A percentile compares a stretch with the other conserved stretches of the same genome.
Evolutionary conservation across 2,888 invertebrate genomes (phyloP).

Genomic region (Tigriopus californicus): DNA sequence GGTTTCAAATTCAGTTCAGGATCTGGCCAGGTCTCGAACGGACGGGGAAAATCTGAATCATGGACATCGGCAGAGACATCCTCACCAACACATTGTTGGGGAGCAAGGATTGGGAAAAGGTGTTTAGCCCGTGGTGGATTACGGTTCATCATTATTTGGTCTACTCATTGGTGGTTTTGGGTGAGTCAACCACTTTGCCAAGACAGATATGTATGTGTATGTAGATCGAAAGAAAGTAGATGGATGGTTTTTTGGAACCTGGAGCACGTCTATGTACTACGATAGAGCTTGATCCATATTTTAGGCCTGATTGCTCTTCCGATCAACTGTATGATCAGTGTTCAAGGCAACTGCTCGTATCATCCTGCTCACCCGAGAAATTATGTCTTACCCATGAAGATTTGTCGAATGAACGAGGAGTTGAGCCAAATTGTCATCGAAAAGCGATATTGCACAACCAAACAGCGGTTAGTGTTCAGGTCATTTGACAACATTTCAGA

Average conservation of each 20-base stretch:
- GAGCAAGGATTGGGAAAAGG: not conserved
- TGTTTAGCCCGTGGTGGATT: slow-evolving; percentile 12
- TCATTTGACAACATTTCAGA: too few species aligned
- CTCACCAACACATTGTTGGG: not conserved
- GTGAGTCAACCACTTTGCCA: too few species aligned
- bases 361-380: not conserved
- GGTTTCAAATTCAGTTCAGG: too few species aligned
- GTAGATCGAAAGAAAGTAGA: too few species aligned
- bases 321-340: not conserved
- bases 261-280: too few species aligned
- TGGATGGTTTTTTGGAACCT: too few species aligned
- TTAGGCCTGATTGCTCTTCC: slow-evolving; percentile 1
- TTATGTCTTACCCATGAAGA: not conserved
- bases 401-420: not conserved
- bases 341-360: not conserved
- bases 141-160: slow-evolving; percentile 12
- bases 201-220: too few species aligned
- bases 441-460: too few species aligned
- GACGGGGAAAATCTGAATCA: not conserved
- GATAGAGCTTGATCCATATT: too few species aligned
- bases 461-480: too few species aligned
- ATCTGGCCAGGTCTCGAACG: too few species aligned
- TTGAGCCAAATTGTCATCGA: too few species aligned
- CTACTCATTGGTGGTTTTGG: not conserved
- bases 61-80: not conserved